These are phyloP conservation scores for Meteorus sp. DNA, from an alignment of 1,140 invertebrate genomes.

Conservation along the genomic window DNA sequence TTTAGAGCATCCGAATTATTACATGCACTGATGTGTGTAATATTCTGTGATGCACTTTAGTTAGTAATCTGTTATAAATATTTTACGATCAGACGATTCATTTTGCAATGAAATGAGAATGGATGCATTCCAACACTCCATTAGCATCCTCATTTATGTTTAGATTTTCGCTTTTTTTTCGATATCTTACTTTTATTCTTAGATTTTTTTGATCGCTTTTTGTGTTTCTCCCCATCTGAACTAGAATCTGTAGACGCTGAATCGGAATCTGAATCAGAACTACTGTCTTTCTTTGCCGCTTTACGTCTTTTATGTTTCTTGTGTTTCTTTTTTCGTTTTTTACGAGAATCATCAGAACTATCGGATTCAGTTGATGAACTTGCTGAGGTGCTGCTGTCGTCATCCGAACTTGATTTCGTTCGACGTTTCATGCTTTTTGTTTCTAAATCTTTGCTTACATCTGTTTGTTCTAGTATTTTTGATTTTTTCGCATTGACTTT, in stretches of 20 bases:
- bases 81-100: no score
- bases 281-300: slow-evolving; percentile 44
- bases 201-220: slow-evolving; percentile 57
- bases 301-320: slow-evolving; percentile 55
- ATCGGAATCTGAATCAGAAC: slow-evolving; percentile 50
- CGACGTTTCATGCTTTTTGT: slow-evolving; percentile 42
- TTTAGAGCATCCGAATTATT: no score
- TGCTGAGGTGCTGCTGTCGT: slow-evolving; percentile 43
- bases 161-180: slow-evolving; percentile 63
- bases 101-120: no score
- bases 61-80: no score
- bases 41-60: no score
- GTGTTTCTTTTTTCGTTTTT: slow-evolving; percentile 53
- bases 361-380: slow-evolving; percentile 44
- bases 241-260: slow-evolving; percentile 55
- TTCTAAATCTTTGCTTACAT: slow-evolving; percentile 39
- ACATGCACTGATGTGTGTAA: no score
- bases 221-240: slow-evolving; percentile 57
- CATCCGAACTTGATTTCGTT: slow-evolving; percentile 41
- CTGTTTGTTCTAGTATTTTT: neutral
- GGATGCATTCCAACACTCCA: neutral
- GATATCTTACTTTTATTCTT: slow-evolving; percentile 56
- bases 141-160: slow-evolving; percentile 58
- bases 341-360: slow-evolving; percentile 54
- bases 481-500: slow-evolving; percentile 22